Conservation (phyloP, 2,113 vertebrate species). For the Leucopternis melanops region DNA sequence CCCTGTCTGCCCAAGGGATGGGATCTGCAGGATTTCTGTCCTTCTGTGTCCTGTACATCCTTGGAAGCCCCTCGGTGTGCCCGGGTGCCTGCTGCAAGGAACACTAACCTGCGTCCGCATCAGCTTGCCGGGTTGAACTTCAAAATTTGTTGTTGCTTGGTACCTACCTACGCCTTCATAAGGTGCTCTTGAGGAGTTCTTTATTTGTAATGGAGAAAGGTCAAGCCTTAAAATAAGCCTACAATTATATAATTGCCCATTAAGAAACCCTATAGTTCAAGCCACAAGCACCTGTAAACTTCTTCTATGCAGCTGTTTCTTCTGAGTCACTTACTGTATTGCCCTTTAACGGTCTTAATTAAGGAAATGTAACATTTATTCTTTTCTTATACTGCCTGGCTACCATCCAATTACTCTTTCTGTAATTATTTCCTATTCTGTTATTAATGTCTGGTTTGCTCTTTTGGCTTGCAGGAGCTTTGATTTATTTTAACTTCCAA, state of each 20-base stretch:
- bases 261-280: background rate
- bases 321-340: background rate
- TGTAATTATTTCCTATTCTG: background rate
- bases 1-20: background rate
- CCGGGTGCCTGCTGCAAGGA: background rate
- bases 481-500: background rate
- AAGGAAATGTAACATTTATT: background rate
- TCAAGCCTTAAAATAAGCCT: background rate
- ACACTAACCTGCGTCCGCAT: fast-evolving
- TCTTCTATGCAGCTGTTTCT: background rate
- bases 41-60: too few relatives aligned
- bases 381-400: background rate
- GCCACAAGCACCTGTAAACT: background rate
- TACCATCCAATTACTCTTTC: background rate
- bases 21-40: background rate
- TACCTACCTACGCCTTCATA: background rate
- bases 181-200: background rate
- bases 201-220: background rate
- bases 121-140: background rate
- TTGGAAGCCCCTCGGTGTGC: background rate
- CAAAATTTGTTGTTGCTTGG: too few relatives aligned
- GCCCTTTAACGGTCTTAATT: background rate
- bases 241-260: background rate
- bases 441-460: background rate
- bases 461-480: background rate